These are phyloP conservation scores for Bucorvus abyssinicus DNA, from an alignment of 2,797 vertebrate species.

Conservation along the genomic window DNA sequence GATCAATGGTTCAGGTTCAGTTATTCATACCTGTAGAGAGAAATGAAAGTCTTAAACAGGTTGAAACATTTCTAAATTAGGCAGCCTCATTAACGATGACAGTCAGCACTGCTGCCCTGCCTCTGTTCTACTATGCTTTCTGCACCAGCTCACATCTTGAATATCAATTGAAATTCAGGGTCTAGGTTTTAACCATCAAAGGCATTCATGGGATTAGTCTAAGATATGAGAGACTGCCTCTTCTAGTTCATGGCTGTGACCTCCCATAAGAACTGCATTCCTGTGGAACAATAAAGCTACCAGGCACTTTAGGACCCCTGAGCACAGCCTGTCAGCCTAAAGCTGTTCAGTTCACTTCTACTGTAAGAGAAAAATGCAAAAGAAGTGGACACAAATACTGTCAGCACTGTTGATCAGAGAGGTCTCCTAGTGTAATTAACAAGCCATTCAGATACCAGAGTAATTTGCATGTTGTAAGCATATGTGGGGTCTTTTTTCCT, in stretches of 20 bases:
- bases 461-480: not conserved
- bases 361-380: not conserved
- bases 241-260: not conserved
- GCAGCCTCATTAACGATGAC: not conserved
- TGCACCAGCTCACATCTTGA: not conserved
- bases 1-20: not conserved
- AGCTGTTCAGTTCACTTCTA: not conserved
- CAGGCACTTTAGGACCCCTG: not conserved
- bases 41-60: not conserved
- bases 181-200: not conserved
- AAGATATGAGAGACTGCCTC: not conserved
- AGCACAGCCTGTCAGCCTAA: not conserved
- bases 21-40: not conserved
- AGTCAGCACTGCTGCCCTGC: not conserved
- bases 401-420: not conserved
- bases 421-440: not conserved
- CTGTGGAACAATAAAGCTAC: not conserved
- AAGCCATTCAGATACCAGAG: not conserved
- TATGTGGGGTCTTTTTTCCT: not conserved
- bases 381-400: not conserved
- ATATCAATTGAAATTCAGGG: not conserved
- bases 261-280: not conserved
- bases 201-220: not conserved
- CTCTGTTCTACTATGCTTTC: not conserved
- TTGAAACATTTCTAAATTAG: not conserved